Conservation (phyloP, 2,888 invertebrate species). For the Brachyopa scutellaris region DNA sequence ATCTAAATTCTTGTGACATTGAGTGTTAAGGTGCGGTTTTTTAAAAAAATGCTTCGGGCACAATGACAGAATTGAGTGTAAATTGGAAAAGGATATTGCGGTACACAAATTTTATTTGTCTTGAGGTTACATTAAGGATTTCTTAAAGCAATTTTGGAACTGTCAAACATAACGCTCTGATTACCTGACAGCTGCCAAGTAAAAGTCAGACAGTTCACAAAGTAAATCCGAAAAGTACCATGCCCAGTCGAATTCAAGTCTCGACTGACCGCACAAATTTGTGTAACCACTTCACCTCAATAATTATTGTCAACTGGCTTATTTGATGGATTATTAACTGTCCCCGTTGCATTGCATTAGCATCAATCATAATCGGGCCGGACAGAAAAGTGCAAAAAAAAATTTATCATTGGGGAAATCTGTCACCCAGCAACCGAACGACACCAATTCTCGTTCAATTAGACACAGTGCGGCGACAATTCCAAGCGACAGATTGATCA, state of each 20-base stretch:
- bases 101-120: too few relatives aligned
- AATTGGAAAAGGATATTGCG: too few relatives aligned
- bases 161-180: too few relatives aligned
- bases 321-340: constrained; percentile 71
- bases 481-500: constrained; percentile 33
- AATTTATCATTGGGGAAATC: neutral
- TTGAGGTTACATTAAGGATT: too few relatives aligned
- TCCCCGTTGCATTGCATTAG: constrained; percentile 68
- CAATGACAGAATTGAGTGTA: too few relatives aligned
- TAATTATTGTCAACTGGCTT: constrained; percentile 70
- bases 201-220: too few relatives aligned
- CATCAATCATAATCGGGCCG: constrained; percentile 66
- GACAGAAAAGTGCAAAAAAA: constrained; percentile 26
- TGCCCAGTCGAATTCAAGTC: neutral
- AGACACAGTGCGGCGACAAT: constrained; percentile 36
- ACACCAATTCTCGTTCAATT: constrained; percentile 67
- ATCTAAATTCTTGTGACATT: too few relatives aligned
- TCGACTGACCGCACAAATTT: constrained; percentile 36
- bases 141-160: too few relatives aligned
- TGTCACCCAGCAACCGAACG: constrained; percentile 35
- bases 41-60: too few relatives aligned
- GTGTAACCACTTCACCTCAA: constrained; percentile 64
- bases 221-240: constrained; percentile 53
- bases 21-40: too few relatives aligned
- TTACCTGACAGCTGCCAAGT: too few relatives aligned